A percentile compares a stretch with the other conserved stretches of the same genome.
phyloP scores from a whole-genome alignment of 2,888 invertebrate species.

The Eristalis arbustorum region DNA sequence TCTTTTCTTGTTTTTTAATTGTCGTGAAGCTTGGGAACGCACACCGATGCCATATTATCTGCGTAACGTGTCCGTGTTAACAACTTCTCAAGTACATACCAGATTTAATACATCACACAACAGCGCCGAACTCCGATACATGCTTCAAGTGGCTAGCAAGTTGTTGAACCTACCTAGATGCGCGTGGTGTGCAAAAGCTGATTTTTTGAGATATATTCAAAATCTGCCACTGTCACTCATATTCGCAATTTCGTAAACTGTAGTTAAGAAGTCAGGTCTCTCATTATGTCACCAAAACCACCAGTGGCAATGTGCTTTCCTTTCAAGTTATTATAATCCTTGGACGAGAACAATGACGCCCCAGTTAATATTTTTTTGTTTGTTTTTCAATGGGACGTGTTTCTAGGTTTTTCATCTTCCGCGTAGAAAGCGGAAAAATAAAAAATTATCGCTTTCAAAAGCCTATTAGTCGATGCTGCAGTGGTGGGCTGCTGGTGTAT shows the following conservation, averaged over 20 bases:
- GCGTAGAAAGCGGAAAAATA: constrained; percentile 18
- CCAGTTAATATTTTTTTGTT: neutral
- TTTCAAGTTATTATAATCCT: neutral
- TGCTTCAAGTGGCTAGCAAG: no score
- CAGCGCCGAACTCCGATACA: no score
- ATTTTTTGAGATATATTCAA: no score
- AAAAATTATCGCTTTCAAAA: constrained; percentile 47
- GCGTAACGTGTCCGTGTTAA: no score
- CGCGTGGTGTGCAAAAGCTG: no score
- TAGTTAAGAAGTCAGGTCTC: neutral
- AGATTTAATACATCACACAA: no score
- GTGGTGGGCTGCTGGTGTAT: neutral
- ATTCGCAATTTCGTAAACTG: neutral
- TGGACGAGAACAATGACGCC: neutral
- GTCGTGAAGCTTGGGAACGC: no score
- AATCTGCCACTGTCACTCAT: no score
- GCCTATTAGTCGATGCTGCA: constrained; percentile 42
- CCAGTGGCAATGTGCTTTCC: neutral
- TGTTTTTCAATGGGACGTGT: neutral
- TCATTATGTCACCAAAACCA: neutral
- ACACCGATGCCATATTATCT: no score
- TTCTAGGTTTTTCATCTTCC: neutral
- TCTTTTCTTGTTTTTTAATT: no score
- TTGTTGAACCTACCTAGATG: no score
- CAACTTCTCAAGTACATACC: no score